Percentiles rank a stretch among this genome's conserved stretches.
These are phyloP conservation scores for Vollenhovia emeryi DNA, from an alignment of 1,140 invertebrate genomes.

Conservation along the genomic window DNA sequence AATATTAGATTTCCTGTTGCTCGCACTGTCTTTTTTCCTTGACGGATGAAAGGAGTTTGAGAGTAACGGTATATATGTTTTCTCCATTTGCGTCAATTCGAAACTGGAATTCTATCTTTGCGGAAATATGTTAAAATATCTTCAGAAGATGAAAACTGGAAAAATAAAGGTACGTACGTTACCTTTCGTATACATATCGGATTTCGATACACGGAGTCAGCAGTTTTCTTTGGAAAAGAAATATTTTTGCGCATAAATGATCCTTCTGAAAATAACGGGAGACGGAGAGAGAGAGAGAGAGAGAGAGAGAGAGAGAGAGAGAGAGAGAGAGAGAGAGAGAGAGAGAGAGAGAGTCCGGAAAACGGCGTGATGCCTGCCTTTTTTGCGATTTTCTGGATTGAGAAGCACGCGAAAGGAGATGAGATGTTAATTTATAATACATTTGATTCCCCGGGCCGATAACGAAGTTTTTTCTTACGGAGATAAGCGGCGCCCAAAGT, in stretches of 20 bases:
- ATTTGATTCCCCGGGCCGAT: constrained; percentile 11
- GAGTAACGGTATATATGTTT: background rate
- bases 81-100: background rate
- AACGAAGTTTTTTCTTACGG: constrained; percentile 12
- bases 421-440: constrained; percentile 45
- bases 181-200: constrained; percentile 30
- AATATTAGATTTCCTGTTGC: background rate
- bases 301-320: background rate
- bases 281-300: background rate
- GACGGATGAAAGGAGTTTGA: background rate
- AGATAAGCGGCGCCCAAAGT: background rate
- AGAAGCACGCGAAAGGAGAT: background rate
- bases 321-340: background rate
- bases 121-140: constrained; percentile 23
- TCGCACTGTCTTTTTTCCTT: background rate
- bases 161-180: background rate
- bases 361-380: background rate
- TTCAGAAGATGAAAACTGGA: constrained; percentile 2
- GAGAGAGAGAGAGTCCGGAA: background rate
- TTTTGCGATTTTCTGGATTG: background rate
- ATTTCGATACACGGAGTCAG: constrained; percentile 22
- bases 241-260: constrained; percentile 38
- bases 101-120: background rate
- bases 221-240: constrained; percentile 25
- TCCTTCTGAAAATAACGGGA: constrained; percentile 3